Evolutionary conservation across 2,797 vertebrate species (phyloP).

Genomic region (Squalus acanthias): DNA sequence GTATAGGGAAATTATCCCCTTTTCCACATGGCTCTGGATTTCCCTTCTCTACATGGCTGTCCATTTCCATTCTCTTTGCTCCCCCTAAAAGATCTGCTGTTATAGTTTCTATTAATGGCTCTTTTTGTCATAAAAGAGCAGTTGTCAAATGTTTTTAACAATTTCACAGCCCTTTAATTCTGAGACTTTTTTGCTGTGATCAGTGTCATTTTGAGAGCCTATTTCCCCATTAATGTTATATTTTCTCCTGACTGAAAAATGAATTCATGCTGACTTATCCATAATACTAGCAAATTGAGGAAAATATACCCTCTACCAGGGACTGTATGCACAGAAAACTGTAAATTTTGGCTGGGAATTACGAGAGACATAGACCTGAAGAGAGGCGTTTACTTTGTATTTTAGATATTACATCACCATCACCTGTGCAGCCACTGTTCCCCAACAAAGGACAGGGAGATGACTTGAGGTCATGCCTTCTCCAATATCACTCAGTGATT

Average conservation of each 20-base stretch:
- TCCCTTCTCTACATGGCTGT: background rate
- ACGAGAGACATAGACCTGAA: background rate
- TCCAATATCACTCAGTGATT: background rate
- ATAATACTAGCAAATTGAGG: background rate
- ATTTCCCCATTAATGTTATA: background rate
- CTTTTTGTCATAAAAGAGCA: background rate
- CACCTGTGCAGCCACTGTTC: background rate
- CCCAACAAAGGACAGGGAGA: background rate
- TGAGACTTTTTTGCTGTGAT: background rate
- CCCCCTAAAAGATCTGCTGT: background rate
- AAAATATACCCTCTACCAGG: background rate
- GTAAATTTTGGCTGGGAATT: background rate
- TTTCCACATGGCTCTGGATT: background rate
- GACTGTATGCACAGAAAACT: too few relatives aligned
- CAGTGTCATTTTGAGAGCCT: background rate
- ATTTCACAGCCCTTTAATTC: background rate
- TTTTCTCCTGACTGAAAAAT: background rate
- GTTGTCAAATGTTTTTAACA: background rate
- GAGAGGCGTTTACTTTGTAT: too few relatives aligned
- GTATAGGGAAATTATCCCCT: background rate
- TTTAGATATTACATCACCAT: background rate
- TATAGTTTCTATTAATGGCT: background rate
- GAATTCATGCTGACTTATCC: background rate
- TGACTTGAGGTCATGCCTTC: background rate
- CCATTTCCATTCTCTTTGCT: background rate